Conservation (phyloP, 2,888 invertebrate species). For the Parthenolecanium corni region DNA sequence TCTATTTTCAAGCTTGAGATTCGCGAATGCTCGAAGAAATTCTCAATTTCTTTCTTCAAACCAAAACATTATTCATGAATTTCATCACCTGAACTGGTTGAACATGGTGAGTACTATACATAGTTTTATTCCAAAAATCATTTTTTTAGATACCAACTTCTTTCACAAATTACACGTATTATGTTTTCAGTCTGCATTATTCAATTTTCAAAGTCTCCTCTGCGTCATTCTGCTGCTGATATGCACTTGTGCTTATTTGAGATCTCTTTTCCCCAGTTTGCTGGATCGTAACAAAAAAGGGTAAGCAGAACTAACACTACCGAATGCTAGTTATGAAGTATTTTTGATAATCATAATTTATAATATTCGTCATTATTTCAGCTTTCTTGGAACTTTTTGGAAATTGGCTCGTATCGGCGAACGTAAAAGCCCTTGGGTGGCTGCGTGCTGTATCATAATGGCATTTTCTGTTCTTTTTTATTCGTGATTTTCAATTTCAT, state of each 20-base stretch:
- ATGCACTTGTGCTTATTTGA: slow-evolving; percentile 93
- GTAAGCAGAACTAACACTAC: slow-evolving; percentile 44
- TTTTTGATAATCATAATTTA: not conserved
- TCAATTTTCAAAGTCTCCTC: slow-evolving; percentile 95
- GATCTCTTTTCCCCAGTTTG: slow-evolving; percentile 79
- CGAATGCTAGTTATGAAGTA: not conserved
- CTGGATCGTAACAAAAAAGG: slow-evolving; percentile 92
- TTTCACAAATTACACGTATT: not conserved
- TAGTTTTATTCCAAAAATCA: too few relatives aligned
- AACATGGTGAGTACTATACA: too few relatives aligned
- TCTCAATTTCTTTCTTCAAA: too few relatives aligned
- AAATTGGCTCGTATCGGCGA: slow-evolving; percentile 97
- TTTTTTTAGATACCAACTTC: not conserved
- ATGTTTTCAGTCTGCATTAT: slow-evolving; percentile 82
- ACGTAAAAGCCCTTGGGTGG: slow-evolving; percentile 91
- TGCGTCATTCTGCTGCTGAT: slow-evolving; percentile 88
- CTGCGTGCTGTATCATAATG: slow-evolving; percentile 80
- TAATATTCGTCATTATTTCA: not conserved
- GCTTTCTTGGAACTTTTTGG: slow-evolving; percentile 94
- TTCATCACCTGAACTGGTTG: too few relatives aligned
- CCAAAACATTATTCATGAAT: too few relatives aligned
- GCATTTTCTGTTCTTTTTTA: slow-evolving; percentile 46
- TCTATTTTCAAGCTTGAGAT: too few relatives aligned
- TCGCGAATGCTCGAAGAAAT: too few relatives aligned
- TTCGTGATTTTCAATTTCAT: not conserved